Evolutionary conservation across 1,140 invertebrate genomes (phyloP), one percentile per base, ranked within the genome.

Genomic region (Parasteatoda tepidariorum): DNA sequence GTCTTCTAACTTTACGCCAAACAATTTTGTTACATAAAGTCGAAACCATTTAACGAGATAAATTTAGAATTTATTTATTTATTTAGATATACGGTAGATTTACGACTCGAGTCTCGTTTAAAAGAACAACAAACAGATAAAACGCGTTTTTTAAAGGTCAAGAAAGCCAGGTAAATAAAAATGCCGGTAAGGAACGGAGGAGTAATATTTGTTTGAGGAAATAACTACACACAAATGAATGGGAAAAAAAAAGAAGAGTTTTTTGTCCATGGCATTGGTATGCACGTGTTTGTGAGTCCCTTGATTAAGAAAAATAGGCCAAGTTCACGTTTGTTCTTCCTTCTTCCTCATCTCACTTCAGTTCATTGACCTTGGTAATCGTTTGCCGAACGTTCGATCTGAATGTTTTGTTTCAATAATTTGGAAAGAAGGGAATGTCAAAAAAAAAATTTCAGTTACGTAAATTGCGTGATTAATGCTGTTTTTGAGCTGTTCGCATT

Each of bases 331-430:
- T 62, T 61, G 34, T 62, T 75, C 73, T 75, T 75, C 73, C 73
- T 75, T 62, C 73, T 75, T 75, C 73, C 73, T 75, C 30, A 75
- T 75, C 57, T 75, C 54, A 75, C 73, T 75, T 75, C 73, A 75
- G 73, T 75, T 75, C 73, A 41, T 62, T 75, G 73, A 75, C 73
- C 73, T 75, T 75, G 30, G 55, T 62, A 57, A 4, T 61, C 24
- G 59, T 33, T 30, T 66, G 62, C 9, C 24, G 7, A 26, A 7
- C n/a, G 57, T 48, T 59, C 57, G 24, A 59, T 26, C 15, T 1
- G 15, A n/a, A 26, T n/a, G 57, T 59, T 59, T 59, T n/a, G 55
- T 48, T 48, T 18, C 18, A 48, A n/a, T n/a, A n/a, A n/a, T n/a
- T n/a, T n/a, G n/a, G n/a, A n/a, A n/a, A n/a, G n/a, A n/a, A n/a